A percentile compares a stretch with the other conserved stretches of the same genome.
Evolutionary conservation across 2,113 vertebrate genomes (phyloP).

Genomic region (Pterocles burchelli): DNA sequence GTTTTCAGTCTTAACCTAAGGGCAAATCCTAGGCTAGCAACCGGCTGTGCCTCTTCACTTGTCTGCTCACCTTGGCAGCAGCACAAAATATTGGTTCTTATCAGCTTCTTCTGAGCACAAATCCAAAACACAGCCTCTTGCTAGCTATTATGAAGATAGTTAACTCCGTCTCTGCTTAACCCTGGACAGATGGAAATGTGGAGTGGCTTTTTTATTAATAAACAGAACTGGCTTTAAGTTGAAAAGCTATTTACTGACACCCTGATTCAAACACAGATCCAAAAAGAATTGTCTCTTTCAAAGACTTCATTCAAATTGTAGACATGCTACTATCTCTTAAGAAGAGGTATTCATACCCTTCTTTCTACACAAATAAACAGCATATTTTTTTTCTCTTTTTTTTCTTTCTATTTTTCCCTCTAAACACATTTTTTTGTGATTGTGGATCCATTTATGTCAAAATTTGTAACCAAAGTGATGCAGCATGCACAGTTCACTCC

Average conservation of each 20-base stretch:
- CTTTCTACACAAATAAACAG: background rate
- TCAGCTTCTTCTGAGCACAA: no score
- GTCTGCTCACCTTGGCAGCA: no score
- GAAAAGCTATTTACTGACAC: background rate
- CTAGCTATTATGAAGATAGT: no score
- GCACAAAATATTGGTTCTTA: no score
- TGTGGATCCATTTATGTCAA: background rate
- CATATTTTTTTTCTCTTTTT: no score
- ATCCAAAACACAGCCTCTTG: no score
- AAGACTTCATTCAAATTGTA: background rate
- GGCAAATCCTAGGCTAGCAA: no score
- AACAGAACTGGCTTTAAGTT: background rate
- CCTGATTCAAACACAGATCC: background rate
- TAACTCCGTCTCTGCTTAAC: no score
- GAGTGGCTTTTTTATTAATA: background rate
- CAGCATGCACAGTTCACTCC: background rate
- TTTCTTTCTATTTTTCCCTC: rapidly evolving
- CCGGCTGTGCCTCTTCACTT: no score
- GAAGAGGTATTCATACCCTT: background rate
- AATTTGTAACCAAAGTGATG: background rate
- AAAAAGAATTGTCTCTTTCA: background rate
- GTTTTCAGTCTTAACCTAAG: no score
- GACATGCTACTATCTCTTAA: background rate
- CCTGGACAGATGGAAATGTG: background rate
- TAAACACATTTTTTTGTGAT: background rate